phyloP scores from a whole-genome alignment of 2,797 vertebrate genomes.

The Sebastes hubbsi region DNA sequence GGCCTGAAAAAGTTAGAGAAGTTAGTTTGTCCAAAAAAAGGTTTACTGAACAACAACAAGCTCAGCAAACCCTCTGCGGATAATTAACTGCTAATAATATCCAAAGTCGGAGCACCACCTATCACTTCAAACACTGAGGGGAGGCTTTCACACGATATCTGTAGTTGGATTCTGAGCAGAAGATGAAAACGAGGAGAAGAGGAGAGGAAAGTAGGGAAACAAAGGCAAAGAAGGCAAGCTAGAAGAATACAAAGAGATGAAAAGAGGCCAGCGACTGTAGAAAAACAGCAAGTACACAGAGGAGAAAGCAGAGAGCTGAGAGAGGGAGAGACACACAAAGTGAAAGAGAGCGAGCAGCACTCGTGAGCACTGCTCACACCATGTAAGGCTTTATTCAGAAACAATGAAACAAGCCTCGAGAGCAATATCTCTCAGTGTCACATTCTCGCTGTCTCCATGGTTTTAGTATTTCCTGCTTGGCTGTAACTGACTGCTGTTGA shows the following conservation, averaged over 20 bases:
- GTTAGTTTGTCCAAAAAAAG: not conserved
- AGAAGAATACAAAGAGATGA: constrained; percentile 33
- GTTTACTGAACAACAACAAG: constrained; percentile 29
- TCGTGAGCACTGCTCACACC: constrained; percentile 55
- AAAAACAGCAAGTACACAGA: constrained; percentile 17
- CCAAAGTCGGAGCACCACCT: not conserved
- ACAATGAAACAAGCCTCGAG: constrained; percentile 58
- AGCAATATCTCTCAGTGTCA: constrained; percentile 65
- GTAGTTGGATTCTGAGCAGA: not conserved
- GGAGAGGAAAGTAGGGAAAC: not conserved
- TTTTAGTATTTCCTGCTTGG: constrained; percentile 64
- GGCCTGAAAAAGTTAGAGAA: not conserved
- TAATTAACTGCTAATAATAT: constrained; percentile 41
- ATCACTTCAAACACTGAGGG: constrained; percentile 19
- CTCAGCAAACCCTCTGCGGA: constrained; percentile 4
- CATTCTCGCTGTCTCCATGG: constrained; percentile 68
- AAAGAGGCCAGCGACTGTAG: constrained; percentile 26
- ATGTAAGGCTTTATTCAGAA: constrained; percentile 74
- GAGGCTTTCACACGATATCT: constrained; percentile 28
- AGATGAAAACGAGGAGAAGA: not conserved
- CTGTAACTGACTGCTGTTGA: constrained; percentile 37
- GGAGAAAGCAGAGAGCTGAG: constrained; percentile 12
- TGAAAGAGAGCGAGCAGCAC: constrained; percentile 30
- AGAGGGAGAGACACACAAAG: constrained; percentile 31
- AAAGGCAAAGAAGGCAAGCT: constrained; percentile 6